Base-by-base conservation (phyloP, 2,113 vertebrate genomes). In the Tragelaphus scriptus region DNA sequence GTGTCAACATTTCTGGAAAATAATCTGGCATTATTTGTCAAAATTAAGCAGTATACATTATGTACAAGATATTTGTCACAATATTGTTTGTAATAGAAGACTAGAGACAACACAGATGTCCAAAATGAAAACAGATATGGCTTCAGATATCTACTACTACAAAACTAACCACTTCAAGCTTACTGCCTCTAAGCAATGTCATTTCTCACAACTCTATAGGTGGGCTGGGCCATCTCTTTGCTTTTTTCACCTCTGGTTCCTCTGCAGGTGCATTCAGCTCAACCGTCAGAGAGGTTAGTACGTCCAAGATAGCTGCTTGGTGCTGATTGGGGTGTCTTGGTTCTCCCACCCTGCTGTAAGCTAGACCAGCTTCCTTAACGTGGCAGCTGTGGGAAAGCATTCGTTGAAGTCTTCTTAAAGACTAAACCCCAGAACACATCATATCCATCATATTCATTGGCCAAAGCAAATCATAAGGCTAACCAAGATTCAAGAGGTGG, bases 1-100 rank as follows among this genome's bases (percentile, higher is more conserved):
- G 11, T 47, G 28, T 53, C 44, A 93, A 82, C 51, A 94, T 86
- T 89, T 63, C 77, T 75, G 17, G 28, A 89, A 95, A 95, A 93
- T 75, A 91, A 90, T 51, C 26, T 80, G 55, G n/a, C 53, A 92
- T 79, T 94, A 96, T 40, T 28, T 94, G 85, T 28, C 92, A 95
- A 95, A 97, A 95, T 65, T 82, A 89, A 94, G 85, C 10, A 2
- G 17, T 65, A 56, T 56, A 36, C 53, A 84, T 15, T 75, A 56
- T 58, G 7, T 81, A 87, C 3, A 94, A 96, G 17, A 90, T 40
- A 96, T 28, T 55, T 51, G 53, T 17, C 90, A 40, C 9, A 88
- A 85, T 91, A 87, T 4, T 77, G 91, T 91, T 95, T 58, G 59
- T 32, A 88, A 28, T 15, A 87, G 49, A 97, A 86, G 13, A 75